These are phyloP conservation scores for Stomatorhinus ivindoensis DNA, from an alignment of 2,113 vertebrate species.

Conservation along the genomic window DNA sequence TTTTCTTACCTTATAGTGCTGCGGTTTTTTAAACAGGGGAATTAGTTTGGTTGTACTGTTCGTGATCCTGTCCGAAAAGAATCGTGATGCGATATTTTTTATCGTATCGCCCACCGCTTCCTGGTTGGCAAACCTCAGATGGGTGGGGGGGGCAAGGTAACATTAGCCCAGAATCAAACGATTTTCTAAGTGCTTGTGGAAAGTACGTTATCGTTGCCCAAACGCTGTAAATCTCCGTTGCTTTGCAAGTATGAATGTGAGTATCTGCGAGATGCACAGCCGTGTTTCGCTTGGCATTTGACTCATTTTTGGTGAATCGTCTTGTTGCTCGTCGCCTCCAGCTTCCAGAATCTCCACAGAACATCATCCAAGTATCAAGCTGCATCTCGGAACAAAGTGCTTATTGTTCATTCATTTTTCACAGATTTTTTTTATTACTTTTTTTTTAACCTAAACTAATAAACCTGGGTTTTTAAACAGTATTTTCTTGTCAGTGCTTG, in stretches of 20 bases:
- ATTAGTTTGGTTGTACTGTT: not conserved
- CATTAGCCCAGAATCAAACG: not conserved
- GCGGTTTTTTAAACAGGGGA: not conserved
- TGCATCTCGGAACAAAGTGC: not conserved
- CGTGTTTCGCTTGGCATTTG: not conserved
- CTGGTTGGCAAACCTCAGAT: not conserved
- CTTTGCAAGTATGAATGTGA: not conserved
- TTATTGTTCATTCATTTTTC: not conserved
- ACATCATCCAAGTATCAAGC: not conserved
- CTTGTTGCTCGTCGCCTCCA: not conserved
- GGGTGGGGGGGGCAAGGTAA: not conserved
- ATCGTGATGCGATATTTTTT: not conserved
- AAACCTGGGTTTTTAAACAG: not conserved
- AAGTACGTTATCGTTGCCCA: not conserved
- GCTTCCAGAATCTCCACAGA: not conserved
- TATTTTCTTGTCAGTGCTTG: not conserved
- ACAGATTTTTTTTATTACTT: not conserved
- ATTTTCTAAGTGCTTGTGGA: not conserved
- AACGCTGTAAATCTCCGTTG: not conserved
- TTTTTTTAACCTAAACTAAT: not conserved
- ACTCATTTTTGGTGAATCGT: not conserved
- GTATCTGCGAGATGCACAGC: not conserved
- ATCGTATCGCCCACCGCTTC: not conserved
- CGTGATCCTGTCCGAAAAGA: not conserved
- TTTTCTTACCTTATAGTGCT: not conserved